Base-by-base conservation (phyloP, 2,797 vertebrate genomes). In the Nothura maculosa region DNA sequence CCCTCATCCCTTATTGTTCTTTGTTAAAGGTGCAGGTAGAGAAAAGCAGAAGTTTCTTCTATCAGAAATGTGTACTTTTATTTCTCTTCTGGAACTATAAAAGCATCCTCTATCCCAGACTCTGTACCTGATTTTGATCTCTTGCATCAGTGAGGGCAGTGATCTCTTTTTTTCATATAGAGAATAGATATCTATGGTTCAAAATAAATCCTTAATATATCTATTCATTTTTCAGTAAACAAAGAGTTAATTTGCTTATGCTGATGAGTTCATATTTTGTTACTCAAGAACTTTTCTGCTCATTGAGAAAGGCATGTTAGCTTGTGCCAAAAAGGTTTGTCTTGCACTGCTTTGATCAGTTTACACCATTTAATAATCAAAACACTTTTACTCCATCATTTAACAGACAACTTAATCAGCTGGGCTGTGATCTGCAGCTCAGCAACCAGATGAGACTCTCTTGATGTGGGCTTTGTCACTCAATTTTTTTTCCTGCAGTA, bases 361-460 rank as follows among this genome's bases (percentile, higher is more conserved):
- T 95, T 95, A 63, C 54, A 77, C 63, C 66, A 94, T 88, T 94
- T 92, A 92, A 92, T 91, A 96, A 90, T 90, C 90, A 87, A 95
- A 96, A 95, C 91, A 85, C 63, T 90, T 84, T 93, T 93, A 30
- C 63, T 81, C 74, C 64, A 79, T 89, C 78, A 24, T 94, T 94
- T 93, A 93, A 93, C 81, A 95, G 89, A 89, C 83, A 94, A 78
- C 47, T 94, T 95, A 81, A 93, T 96, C 90, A 92, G 81, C 85
- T 95, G 93, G 85, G 79, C 87, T 96, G 87, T 89, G 93, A 94
- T 92, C 92, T 94, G 87, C 94, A 94, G 68, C 88, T 94, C 95
- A 88, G 77, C 58, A 89, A 45, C 70, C 87, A 92, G 89, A 96
- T 90, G 83, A 95, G 87, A 80, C 61, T 86, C 27, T 78, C 72